Percentiles rank a stretch among this genome's conserved stretches.
phyloP scores from a whole-genome alignment of 1,140 invertebrate genomes.

The Papilio aristodemus region DNA sequence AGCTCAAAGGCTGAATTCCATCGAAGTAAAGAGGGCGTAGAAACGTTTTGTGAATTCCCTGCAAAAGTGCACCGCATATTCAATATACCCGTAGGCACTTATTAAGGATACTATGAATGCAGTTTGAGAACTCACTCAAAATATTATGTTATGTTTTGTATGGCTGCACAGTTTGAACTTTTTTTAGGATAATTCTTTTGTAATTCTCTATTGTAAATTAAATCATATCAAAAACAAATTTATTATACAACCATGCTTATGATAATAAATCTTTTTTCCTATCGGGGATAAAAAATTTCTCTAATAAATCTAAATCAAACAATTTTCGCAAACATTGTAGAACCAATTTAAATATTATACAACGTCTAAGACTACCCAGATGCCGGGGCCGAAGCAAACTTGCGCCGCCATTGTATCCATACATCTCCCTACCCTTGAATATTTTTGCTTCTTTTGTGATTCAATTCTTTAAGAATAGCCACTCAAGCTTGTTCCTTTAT shows the following conservation, averaged over 20 bases:
- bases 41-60: conserved; percentile 26
- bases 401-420: conserved; percentile 37
- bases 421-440: conserved; percentile 42
- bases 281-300: too few relatives aligned
- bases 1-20: conserved; percentile 35
- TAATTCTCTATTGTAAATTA: too few relatives aligned
- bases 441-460: conserved; percentile 49
- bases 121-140: neutral
- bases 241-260: too few relatives aligned
- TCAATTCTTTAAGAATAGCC: conserved; percentile 47
- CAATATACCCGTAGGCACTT: neutral
- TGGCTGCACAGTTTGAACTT: too few relatives aligned
- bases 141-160: neutral
- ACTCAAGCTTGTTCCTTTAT: conserved; percentile 35
- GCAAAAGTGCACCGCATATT: conserved; percentile 18
- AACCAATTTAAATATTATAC: conserved; percentile 25
- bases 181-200: too few relatives aligned
- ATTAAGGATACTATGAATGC: conserved; percentile 12
- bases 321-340: neutral
- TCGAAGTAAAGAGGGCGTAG: neutral
- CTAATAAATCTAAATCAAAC: neutral
- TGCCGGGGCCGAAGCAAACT: conserved; percentile 30
- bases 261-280: too few relatives aligned
- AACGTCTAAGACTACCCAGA: conserved; percentile 2
- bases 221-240: too few relatives aligned